phyloP scores from a whole-genome alignment of 2,113 vertebrate species.

The Rhagologus leucostigma region DNA sequence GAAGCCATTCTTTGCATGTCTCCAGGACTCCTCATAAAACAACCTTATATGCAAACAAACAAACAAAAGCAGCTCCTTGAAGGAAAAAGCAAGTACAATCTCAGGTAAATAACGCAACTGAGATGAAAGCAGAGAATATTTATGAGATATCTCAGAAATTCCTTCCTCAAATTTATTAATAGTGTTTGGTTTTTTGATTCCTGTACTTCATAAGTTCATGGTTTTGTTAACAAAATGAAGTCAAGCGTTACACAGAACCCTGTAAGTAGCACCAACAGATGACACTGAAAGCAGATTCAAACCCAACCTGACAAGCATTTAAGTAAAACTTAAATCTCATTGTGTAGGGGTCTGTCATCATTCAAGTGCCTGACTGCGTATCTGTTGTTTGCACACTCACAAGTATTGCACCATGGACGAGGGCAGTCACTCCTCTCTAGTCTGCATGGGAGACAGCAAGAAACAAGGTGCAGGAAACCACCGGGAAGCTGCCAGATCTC shows the following conservation, averaged over 20 bases:
- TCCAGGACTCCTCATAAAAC: neutral
- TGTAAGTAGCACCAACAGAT: neutral
- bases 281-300: neutral
- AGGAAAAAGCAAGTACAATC: neutral
- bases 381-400: neutral
- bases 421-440: neutral
- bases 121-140: neutral
- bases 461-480: neutral
- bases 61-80: neutral
- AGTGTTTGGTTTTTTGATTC: rapidly evolving
- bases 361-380: too few species aligned
- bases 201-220: neutral
- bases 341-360: neutral
- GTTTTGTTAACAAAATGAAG: neutral
- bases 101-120: neutral
- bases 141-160: neutral
- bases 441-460: rapidly evolving
- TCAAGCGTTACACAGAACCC: neutral
- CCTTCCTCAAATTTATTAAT: neutral
- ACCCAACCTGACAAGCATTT: neutral
- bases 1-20: neutral
- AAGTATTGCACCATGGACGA: rapidly evolving
- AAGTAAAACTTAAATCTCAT: neutral
- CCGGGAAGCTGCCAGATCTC: neutral
- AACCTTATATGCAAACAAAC: neutral